phyloP scores from a whole-genome alignment of 1,140 invertebrate genomes.

The Trichonephila clavata region DNA sequence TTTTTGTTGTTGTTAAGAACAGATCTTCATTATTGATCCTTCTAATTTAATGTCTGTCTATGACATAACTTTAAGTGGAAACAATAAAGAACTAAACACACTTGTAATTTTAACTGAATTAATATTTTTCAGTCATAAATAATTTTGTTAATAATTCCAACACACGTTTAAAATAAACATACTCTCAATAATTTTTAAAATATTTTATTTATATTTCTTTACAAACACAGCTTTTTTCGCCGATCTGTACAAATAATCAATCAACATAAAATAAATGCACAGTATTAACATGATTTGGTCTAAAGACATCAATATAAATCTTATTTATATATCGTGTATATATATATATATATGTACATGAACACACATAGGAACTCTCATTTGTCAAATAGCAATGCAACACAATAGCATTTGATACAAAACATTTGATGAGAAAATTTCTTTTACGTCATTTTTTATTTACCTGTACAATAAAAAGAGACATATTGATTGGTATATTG shows the following conservation, averaged over 20 bases:
- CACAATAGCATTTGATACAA: neutral
- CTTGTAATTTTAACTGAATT: no score
- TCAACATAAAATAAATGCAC: constrained; percentile 46
- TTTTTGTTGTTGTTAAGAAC: no score
- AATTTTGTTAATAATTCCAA: no score
- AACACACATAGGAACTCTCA: constrained; percentile 63
- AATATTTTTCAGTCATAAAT: no score
- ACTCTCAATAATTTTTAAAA: neutral
- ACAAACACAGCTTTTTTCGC: constrained; percentile 1
- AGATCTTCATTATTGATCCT: no score
- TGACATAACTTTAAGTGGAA: no score
- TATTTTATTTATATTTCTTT: constrained; percentile 1
- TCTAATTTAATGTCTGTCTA: no score
- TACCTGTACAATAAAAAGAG: no score
- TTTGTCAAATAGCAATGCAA: constrained; percentile 5
- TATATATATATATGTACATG: constrained; percentile 41
- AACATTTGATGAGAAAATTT: neutral
- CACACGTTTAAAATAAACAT: no score
- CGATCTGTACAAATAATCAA: constrained; percentile 40
- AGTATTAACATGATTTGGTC: constrained; percentile 13
- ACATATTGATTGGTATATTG: no score
- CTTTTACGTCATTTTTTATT: neutral
- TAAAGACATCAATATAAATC: constrained; percentile 12
- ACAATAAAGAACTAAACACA: no score
- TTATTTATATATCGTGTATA: constrained; percentile 3